Conservation (phyloP, 2,113 vertebrate species). For the Lamprologus tigripictilis region DNA sequence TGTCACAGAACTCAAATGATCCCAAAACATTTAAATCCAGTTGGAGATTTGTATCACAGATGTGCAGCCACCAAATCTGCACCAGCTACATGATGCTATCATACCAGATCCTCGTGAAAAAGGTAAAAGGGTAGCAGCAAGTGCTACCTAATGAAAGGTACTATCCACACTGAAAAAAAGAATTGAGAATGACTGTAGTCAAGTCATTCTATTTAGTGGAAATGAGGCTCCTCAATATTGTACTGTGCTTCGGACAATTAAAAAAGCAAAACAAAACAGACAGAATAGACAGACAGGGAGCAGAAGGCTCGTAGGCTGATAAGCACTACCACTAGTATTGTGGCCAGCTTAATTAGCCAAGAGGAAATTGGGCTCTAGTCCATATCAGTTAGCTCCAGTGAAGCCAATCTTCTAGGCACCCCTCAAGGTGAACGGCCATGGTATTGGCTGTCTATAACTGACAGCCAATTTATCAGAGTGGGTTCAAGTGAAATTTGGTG, state of each 20-base stretch:
- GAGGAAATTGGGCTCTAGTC: conserved; percentile 68
- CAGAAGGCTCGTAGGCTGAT: conserved; percentile 50
- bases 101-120: neutral
- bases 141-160: neutral
- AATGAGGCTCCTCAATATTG: neutral
- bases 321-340: conserved; percentile 58
- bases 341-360: conserved; percentile 73
- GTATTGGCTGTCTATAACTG: conserved; percentile 17
- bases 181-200: neutral
- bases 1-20: neutral
- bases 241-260: neutral
- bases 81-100: neutral
- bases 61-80: neutral
- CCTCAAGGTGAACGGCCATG: conserved; percentile 57
- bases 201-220: neutral
- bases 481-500: conserved; percentile 52
- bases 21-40: too few relatives aligned
- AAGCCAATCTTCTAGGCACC: conserved; percentile 50
- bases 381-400: conserved; percentile 67
- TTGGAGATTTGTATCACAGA: neutral
- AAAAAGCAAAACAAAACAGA: neutral
- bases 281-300: neutral
- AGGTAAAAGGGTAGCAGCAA: neutral
- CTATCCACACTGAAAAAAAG: neutral
- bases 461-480: conserved; percentile 42